A percentile compares a stretch with the other conserved stretches of the same genome.
These are phyloP conservation scores for Axinella damicornis DNA, from an alignment of 37 sponge, comb jelly and placozoan species.

Conservation along the genomic window DNA sequence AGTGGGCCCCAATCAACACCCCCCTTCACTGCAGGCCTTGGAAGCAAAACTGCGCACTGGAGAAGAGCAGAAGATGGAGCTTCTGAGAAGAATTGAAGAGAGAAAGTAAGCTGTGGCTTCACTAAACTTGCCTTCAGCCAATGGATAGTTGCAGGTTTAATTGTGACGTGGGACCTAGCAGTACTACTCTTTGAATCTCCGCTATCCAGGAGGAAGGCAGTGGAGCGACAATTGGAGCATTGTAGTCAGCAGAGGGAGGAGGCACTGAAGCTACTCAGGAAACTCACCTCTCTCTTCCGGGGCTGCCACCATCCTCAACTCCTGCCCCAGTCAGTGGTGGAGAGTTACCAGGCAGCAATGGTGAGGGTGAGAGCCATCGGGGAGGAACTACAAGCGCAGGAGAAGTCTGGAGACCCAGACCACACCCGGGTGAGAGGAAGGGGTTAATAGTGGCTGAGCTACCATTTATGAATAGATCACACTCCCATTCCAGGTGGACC, in stretches of 20 bases:
- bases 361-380: neutral
- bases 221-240: neutral
- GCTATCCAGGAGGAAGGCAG: neutral
- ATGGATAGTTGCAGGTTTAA: no score
- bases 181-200: neutral
- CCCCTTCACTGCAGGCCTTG: neutral
- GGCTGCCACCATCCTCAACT: conserved; percentile 23
- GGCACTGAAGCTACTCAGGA: neutral
- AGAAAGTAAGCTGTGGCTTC: neutral
- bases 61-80: conserved; percentile 17
- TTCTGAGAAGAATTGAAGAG: neutral
- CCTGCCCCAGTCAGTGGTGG: neutral
- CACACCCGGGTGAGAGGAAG: neutral
- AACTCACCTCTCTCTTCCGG: neutral
- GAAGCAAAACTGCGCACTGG: conserved; percentile 22
- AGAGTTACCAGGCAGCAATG: neutral
- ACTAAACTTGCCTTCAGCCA: neutral
- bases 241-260: neutral
- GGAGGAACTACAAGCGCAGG: neutral
- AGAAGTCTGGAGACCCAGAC: neutral
- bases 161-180: no score
- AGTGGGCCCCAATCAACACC: neutral
- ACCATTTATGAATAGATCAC: no score
- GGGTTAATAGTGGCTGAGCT: no score
- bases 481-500: conserved; percentile 1